Evolutionary conservation across 2,797 vertebrate species (phyloP).

Genomic region (Pogoniulus pusillus): DNA sequence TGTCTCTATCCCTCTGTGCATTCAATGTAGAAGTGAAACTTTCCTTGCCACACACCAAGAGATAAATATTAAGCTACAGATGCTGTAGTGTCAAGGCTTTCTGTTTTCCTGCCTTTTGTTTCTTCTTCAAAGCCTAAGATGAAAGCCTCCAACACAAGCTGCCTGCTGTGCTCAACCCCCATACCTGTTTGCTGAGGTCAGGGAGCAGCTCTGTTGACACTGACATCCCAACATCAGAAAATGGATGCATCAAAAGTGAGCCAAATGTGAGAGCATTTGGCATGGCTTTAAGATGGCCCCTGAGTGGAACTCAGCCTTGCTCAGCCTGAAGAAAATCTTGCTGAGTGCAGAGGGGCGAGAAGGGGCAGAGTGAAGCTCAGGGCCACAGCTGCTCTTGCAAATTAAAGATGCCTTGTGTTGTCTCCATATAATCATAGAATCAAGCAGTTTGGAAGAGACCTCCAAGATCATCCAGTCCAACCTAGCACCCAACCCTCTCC

Average conservation of each 20-base stretch:
- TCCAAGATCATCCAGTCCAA: too few species aligned
- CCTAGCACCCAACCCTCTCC: too few species aligned
- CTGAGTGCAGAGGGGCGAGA: background rate
- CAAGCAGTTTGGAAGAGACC: too few species aligned
- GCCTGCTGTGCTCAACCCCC: background rate
- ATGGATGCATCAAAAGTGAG: accelerated
- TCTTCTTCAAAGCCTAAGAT: constrained; percentile 2
- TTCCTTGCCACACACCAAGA: background rate
- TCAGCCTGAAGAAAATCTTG: background rate
- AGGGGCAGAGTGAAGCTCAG: background rate
- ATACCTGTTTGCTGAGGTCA: background rate
- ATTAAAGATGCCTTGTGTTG: background rate
- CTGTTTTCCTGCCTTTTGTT: background rate
- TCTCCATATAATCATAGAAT: too few species aligned
- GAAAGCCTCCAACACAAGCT: background rate
- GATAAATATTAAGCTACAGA: background rate
- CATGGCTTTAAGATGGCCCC: background rate
- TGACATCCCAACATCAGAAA: background rate
- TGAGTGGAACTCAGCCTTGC: background rate
- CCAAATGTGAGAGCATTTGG: accelerated
- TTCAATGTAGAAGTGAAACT: background rate
- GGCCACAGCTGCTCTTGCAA: background rate
- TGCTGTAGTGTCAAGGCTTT: background rate
- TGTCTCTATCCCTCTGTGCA: background rate
- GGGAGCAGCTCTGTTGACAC: background rate